Evolutionary conservation across 2,797 vertebrate genomes (phyloP), one percentile per base, ranked within the genome.

Genomic region (Epinephelus coioides): DNA sequence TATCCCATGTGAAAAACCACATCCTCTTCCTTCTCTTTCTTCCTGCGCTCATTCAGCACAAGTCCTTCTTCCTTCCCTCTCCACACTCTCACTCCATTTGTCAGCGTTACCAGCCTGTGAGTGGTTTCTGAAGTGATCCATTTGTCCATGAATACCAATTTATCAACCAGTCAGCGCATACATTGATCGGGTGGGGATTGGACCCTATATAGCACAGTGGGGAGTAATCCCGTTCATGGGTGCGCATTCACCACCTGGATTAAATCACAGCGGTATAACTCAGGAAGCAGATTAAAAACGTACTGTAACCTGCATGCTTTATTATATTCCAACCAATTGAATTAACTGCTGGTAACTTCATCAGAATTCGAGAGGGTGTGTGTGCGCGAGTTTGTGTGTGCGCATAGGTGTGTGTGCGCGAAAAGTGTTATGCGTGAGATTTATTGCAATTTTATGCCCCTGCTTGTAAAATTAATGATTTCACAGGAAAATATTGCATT

Each of bases 121-220:
- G 89, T 87, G 90, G 77, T 81, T 91, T 92, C 86, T 91, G 79
- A 93, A 93, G 89, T 93, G 91, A 95, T 95, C 90, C 91, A 91
- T 95, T 96, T 96, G 90, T 90, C 87, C 47, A 73, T 81, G 86
- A 94, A 95, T 91, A 90, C 84, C 77, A 94, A 95, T 96, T 94
- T 90, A 94, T 95, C 94, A 94, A 86, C 84, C 84, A 90, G 91
- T 91, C 91, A 76, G 88, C 81, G 82, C 86, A 88, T 90, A 78
- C 88, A 93, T 94, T 90, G 93, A 95, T 94, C 70, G 21, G 62
- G 18, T 15, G 8, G 40, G 64, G 71, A 90, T 80, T 51, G 75
- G 86, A 73, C 89, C 81, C 88, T 63, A 69, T 82, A 60, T 63
- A 80, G 82, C 73, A 34, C 67, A 51, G 73, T 19, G 78, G 47